These are phyloP conservation scores for Strigamia crassipes DNA, from an alignment of 2,888 invertebrate species.

Conservation along the genomic window DNA sequence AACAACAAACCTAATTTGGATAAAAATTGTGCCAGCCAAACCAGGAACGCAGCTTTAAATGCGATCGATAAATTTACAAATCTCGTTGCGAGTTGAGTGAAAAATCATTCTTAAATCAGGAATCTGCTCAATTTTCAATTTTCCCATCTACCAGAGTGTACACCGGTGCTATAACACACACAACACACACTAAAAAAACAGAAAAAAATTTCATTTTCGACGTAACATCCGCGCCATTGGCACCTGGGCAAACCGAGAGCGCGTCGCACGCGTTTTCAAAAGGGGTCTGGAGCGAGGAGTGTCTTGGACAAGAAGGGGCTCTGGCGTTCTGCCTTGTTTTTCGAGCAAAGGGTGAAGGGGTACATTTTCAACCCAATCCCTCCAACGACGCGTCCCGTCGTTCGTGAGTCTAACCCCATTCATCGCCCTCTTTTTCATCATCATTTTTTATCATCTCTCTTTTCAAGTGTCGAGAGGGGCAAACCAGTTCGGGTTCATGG, in stretches of 20 bases:
- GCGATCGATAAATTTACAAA: constrained; percentile 13
- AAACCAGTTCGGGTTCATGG: constrained; percentile 41
- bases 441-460: constrained; percentile 43
- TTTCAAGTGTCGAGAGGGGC: constrained; percentile 41
- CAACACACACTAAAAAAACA: too few relatives aligned
- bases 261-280: background rate
- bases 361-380: constrained; percentile 30
- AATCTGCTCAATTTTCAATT: background rate
- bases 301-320: constrained; percentile 6
- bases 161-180: too few relatives aligned
- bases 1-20: background rate
- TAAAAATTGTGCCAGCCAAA: background rate
- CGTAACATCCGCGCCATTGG: too few relatives aligned
- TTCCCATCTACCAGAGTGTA: too few relatives aligned
- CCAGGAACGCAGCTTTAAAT: background rate
- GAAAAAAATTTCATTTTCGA: too few relatives aligned
- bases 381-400: constrained; percentile 29
- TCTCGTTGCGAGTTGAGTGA: background rate
- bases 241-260: background rate
- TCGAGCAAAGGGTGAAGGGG: constrained; percentile 17
- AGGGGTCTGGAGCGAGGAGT: constrained; percentile 3
- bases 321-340: constrained; percentile 7
- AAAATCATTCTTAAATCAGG: constrained; percentile 17
- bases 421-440: constrained; percentile 23
- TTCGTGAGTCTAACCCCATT: constrained; percentile 24